These are phyloP conservation scores for Scotopteryx bipunctaria DNA, from an alignment of 2,888 invertebrate species.

Conservation along the genomic window DNA sequence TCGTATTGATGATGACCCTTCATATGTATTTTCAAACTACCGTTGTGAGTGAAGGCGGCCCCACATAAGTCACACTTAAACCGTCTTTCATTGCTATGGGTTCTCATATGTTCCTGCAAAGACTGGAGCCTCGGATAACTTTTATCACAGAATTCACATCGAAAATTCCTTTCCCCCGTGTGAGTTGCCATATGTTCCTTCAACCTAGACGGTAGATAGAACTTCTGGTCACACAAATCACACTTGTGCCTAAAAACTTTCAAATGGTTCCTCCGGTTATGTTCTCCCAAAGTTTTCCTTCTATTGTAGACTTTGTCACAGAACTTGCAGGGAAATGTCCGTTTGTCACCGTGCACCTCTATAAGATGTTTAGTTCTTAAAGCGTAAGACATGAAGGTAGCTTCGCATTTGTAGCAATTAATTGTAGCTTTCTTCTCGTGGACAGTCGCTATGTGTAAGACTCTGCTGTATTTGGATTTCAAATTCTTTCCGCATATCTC, in stretches of 20 bases:
- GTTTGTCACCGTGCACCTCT: slow-evolving; percentile 70
- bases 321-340: slow-evolving; percentile 71
- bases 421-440: slow-evolving; percentile 75
- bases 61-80: slow-evolving; percentile 82
- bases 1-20: slow-evolving; percentile 83
- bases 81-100: slow-evolving; percentile 83
- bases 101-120: slow-evolving; percentile 83
- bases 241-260: slow-evolving; percentile 79
- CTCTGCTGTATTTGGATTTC: slow-evolving; percentile 73
- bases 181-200: slow-evolving; percentile 81
- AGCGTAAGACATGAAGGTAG: slow-evolving; percentile 75
- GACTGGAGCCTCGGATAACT: slow-evolving; percentile 84
- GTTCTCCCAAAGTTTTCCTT: slow-evolving; percentile 72
- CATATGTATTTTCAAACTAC: slow-evolving; percentile 84
- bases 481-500: slow-evolving; percentile 77
- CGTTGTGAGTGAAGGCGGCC: slow-evolving; percentile 83
- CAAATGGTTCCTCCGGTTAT: slow-evolving; percentile 71
- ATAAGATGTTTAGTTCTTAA: slow-evolving; percentile 72
- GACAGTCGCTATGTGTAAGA: slow-evolving; percentile 75
- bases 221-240: slow-evolving; percentile 80
- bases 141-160: slow-evolving; percentile 84
- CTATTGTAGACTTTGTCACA: slow-evolving; percentile 77
- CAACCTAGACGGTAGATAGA: slow-evolving; percentile 71
- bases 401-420: slow-evolving; percentile 71
- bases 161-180: slow-evolving; percentile 80